These are phyloP conservation scores for Scartelaos histophorus DNA, from an alignment of 2,113 vertebrate genomes.

Conservation along the genomic window DNA sequence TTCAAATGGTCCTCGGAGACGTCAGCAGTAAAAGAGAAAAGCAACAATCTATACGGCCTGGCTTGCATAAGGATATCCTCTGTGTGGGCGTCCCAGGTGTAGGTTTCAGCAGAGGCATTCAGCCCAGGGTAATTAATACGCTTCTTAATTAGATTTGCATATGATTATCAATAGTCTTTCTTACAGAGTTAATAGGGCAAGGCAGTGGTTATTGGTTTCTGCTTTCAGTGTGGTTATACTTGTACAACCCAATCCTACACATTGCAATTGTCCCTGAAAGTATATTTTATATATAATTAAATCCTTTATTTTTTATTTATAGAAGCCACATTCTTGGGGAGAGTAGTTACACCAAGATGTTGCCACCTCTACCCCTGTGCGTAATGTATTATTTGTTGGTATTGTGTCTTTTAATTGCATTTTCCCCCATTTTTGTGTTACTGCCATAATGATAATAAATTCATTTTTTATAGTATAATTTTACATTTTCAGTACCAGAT, in stretches of 20 bases:
- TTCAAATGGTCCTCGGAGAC: constrained; percentile 97
- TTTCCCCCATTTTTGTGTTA: not conserved
- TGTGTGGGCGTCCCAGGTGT: constrained; percentile 80
- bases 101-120: constrained; percentile 74
- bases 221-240: constrained; percentile 15
- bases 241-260: not conserved
- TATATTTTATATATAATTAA: not conserved
- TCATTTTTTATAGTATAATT: not conserved
- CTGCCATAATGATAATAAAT: not conserved
- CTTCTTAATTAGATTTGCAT: constrained; percentile 75
- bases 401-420: not conserved
- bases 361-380: not conserved
- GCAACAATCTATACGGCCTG: constrained; percentile 90
- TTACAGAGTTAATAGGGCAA: constrained; percentile 11
- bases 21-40: constrained; percentile 82
- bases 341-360: not conserved
- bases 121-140: constrained; percentile 73
- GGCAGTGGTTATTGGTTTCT: constrained; percentile 23
- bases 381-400: not conserved
- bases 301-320: not conserved
- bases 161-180: constrained; percentile 64
- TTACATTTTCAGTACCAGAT: too few relatives aligned
- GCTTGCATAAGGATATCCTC: constrained; percentile 90
- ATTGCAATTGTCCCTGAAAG: not conserved
- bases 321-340: not conserved